phyloP scores from a whole-genome alignment of 2,797 vertebrate species.

The Catostomus latipinnis region DNA sequence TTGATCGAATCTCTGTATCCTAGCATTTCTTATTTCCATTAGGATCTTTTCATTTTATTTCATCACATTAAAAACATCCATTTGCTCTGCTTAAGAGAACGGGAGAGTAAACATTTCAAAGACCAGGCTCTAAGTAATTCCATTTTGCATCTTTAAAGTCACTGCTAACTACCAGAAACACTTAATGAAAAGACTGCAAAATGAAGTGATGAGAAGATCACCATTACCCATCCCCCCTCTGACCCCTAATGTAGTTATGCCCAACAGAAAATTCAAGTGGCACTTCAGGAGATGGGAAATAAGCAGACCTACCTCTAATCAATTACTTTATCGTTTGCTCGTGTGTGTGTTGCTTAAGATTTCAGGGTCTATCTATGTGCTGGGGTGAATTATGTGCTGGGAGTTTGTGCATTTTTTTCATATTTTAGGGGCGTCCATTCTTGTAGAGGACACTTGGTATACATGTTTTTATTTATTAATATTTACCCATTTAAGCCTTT shows the following conservation, averaged over 20 bases:
- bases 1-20: slow-evolving; percentile 26
- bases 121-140: slow-evolving; percentile 67
- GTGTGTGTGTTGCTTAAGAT: neutral
- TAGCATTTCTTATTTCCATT: slow-evolving; percentile 13
- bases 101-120: slow-evolving; percentile 35
- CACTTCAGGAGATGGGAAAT: slow-evolving; percentile 74
- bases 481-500: neutral
- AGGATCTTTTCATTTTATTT: slow-evolving; percentile 42
- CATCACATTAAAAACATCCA: slow-evolving; percentile 50
- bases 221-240: slow-evolving; percentile 69
- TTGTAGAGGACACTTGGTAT: neutral
- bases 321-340: slow-evolving; percentile 54
- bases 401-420: slow-evolving; percentile 13
- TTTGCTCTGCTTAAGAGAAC: slow-evolving; percentile 66
- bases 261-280: slow-evolving; percentile 70
- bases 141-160: slow-evolving; percentile 71
- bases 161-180: slow-evolving; percentile 74
- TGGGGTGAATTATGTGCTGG: neutral
- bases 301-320: slow-evolving; percentile 71
- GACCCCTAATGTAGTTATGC: slow-evolving; percentile 77
- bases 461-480: neutral
- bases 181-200: slow-evolving; percentile 77
- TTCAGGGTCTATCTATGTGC: slow-evolving; percentile 6
- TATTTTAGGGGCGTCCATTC: neutral
- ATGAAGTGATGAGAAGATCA: slow-evolving; percentile 73